Evolutionary conservation across 2,797 vertebrate genomes (phyloP), one percentile per base, ranked within the genome.

Genomic region (Dendrocincla tyrannina): DNA sequence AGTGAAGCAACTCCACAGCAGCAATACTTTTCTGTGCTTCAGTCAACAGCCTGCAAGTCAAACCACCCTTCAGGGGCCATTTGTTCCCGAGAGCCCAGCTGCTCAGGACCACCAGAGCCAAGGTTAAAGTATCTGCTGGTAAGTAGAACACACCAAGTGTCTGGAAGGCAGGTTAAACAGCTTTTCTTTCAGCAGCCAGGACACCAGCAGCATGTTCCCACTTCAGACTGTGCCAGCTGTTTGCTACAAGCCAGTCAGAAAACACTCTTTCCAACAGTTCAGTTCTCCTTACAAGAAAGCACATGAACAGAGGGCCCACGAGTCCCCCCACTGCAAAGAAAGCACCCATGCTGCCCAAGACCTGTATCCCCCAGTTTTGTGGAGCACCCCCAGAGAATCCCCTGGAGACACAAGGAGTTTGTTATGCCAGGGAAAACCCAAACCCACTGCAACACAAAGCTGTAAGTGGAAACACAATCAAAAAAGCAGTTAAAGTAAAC

Each of bases 401-500:
- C 94, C 76, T 11, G 72, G 78, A 96, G 83, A 80, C 73, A 93
- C 73, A 53, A n/a, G 68, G 49, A 96, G 95, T 32, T 95, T 67
- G 76, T 95, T 93, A 95, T 2, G 37, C 84, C 25, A 97, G 66
- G 94, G 67, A 93, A 85, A 87, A 89, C 30, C 85, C 93, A 92
- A 91, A 95, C 89, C 83, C 73, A 82, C 68, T 66, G 92, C 95
- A 91, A 94, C 82, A 93, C 24, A 69, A 28, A 97, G 95, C 92
- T 91, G 97, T 98, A 74, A 98, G 97, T 97, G 96, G 91, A 96
- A 96, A 96, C 95, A 97, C 93, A 28, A 97, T 94, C 97, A 95
- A 95, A 97, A 95, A 97, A 98, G 98, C 97, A 79, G 97, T 98
- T 98, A 98, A 97, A 96, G 95, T 66, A 94, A 96, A 95, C 64